These are phyloP conservation scores for Brachylomia viminalis DNA, from an alignment of 2,888 invertebrate genomes.

Conservation along the genomic window DNA sequence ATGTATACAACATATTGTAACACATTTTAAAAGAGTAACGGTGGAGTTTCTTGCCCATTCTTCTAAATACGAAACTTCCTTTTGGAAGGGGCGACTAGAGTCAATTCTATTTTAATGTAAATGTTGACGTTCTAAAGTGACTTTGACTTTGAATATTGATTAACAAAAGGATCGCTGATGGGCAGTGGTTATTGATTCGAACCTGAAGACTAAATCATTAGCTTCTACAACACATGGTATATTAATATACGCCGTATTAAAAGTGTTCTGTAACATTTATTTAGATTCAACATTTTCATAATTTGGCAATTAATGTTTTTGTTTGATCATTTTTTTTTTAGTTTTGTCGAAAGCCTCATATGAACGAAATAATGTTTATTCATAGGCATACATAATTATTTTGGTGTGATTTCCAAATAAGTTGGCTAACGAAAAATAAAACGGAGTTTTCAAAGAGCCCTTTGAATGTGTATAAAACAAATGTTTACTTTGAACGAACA, in stretches of 20 bases:
- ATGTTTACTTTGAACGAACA: background rate
- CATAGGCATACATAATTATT: background rate
- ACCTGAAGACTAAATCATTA: background rate
- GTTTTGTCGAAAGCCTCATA: background rate
- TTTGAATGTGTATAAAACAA: background rate
- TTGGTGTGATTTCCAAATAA: background rate
- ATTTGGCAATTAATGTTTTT: background rate
- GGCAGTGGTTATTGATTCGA: too few relatives aligned
- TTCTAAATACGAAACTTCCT: too few relatives aligned
- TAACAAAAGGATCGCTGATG: background rate
- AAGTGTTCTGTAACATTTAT: background rate
- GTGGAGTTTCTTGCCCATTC: too few relatives aligned
- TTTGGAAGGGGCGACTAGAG: too few relatives aligned
- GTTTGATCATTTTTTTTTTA: background rate
- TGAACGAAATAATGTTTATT: background rate
- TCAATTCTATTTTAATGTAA: too few relatives aligned
- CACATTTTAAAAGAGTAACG: too few relatives aligned
- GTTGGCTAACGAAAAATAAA: background rate
- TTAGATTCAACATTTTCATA: constrained; percentile 7
- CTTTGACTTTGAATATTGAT: constrained; percentile 21
- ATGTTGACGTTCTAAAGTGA: too few relatives aligned
- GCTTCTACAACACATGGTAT: background rate
- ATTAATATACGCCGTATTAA: background rate
- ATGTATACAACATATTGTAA: too few relatives aligned
- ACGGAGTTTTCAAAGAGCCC: background rate